Evolutionary conservation across 2,797 vertebrate species (phyloP).

Genomic region (Esox masquinongy): DNA sequence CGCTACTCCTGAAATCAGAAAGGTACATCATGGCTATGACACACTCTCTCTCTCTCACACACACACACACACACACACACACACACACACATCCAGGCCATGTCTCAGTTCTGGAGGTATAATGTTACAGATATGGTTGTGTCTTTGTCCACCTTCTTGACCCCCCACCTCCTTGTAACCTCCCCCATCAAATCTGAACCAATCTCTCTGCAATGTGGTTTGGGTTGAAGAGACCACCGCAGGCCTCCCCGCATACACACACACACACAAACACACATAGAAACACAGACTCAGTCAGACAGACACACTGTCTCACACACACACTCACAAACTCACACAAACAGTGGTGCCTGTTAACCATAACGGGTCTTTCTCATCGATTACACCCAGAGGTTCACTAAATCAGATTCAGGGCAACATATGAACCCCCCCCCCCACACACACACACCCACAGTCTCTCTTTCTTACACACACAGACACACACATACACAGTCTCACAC

Average conservation of each 20-base stretch:
- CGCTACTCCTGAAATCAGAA: neutral
- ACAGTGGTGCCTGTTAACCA: neutral
- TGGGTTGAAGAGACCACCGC: conserved; percentile 29
- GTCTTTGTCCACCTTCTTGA: neutral
- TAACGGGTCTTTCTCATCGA: neutral
- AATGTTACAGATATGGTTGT: conserved; percentile 20
- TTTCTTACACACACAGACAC: neutral
- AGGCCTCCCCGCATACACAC: conserved; percentile 14
- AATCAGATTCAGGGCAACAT: neutral
- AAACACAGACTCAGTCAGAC: neutral
- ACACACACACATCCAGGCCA: neutral
- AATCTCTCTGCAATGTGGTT: conserved; percentile 30
- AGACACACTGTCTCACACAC: neutral
- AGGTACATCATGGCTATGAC: neutral
- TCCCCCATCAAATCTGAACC: conserved; percentile 21
- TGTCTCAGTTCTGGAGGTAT: conserved; percentile 22
- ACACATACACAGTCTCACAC: neutral
- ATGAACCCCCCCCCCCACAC: neutral
- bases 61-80: neutral
- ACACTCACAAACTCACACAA: neutral
- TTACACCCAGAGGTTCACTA: conserved; percentile 1
- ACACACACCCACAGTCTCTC: neutral
- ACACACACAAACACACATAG: neutral
- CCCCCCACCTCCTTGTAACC: conserved; percentile 6
- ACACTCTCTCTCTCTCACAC: neutral